Percentiles rank a stretch among this genome's conserved stretches.
Evolutionary conservation across 2,888 invertebrate species (phyloP).

Genomic region (Leptinotarsa haldemani): DNA sequence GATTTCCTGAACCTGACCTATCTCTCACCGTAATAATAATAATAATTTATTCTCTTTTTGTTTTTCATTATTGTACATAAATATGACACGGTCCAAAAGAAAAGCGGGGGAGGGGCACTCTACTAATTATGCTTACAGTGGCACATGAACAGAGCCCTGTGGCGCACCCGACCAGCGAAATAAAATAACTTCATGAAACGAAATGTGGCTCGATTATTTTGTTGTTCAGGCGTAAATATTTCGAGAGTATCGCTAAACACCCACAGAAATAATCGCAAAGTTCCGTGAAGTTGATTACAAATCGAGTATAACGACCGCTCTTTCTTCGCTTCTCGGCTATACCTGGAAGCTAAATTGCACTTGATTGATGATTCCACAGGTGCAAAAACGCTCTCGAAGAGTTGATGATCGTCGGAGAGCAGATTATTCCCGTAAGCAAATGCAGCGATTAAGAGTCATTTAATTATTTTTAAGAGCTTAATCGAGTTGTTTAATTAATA

Average conservation of each 20-base stretch:
- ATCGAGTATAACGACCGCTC: constrained; percentile 10
- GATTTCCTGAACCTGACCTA: no score
- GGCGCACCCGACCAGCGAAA: no score
- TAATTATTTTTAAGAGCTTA: constrained; percentile 61
- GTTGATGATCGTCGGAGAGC: constrained; percentile 37
- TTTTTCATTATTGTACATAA: no score
- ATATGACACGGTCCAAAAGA: no score
- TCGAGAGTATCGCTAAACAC: background rate
- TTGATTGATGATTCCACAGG: constrained; percentile 29
- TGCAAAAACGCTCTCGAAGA: constrained; percentile 34
- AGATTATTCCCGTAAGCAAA: constrained; percentile 43
- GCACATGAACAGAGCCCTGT: no score
- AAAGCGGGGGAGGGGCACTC: no score
- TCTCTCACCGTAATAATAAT: no score
- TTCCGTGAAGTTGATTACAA: constrained; percentile 11
- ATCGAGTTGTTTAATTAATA: constrained; percentile 61
- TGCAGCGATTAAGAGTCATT: constrained; percentile 57
- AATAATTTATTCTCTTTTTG: no score
- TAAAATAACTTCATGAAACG: no score
- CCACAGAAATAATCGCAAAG: background rate
- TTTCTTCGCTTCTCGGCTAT: background rate
- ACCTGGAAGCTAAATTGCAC: constrained; percentile 17
- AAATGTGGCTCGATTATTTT: no score
- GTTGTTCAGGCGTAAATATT: background rate
- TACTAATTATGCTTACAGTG: no score